These are phyloP conservation scores for Recurvirostra avosetta DNA, from an alignment of 2,113 vertebrate genomes.

Conservation along the genomic window DNA sequence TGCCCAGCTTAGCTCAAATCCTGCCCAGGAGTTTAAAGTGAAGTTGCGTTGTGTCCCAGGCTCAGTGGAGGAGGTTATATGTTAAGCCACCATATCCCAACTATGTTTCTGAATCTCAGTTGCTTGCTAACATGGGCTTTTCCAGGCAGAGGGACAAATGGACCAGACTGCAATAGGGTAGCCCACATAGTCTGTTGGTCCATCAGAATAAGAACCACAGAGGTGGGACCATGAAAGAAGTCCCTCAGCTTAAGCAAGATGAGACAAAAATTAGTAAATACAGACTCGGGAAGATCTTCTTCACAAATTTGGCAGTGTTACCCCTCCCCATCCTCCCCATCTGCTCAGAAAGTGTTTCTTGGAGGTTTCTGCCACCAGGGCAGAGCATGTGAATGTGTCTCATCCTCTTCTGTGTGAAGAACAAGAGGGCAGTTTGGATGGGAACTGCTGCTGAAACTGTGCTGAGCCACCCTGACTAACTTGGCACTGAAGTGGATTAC, in stretches of 20 bases:
- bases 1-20: background rate
- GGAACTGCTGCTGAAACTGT: background rate
- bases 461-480: background rate
- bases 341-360: background rate
- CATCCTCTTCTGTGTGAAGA: background rate
- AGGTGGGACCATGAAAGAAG: background rate
- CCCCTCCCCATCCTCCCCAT: background rate
- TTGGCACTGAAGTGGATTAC: background rate
- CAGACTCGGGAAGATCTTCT: background rate
- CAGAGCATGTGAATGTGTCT: fast-evolving
- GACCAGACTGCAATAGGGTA: no score
- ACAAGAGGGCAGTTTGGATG: background rate
- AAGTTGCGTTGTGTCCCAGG: background rate
- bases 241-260: background rate
- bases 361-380: background rate
- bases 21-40: background rate
- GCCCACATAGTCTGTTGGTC: no score
- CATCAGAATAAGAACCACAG: background rate
- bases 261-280: background rate
- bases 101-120: background rate
- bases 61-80: background rate
- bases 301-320: background rate
- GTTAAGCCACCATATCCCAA: background rate
- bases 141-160: background rate
- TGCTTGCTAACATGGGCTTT: background rate